Conservation (phyloP, 2,797 vertebrate genomes). For the Gallirallus australis region DNA sequence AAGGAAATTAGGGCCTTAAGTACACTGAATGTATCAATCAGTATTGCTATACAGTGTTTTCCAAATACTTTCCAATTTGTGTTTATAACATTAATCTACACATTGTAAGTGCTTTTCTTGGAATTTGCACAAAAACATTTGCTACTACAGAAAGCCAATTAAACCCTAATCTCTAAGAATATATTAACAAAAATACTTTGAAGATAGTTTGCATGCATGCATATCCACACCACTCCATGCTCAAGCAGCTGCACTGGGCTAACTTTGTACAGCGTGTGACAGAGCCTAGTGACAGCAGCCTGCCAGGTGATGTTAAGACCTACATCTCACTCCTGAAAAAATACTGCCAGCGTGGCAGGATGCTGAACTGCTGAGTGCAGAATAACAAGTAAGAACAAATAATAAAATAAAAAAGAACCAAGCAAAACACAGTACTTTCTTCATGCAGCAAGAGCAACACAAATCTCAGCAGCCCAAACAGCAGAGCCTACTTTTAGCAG, state of each 20-base stretch:
- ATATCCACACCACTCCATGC: not conserved
- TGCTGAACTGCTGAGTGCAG: not conserved
- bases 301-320: not conserved
- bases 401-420: not conserved
- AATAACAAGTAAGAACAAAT: not conserved
- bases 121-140: not conserved
- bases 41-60: not conserved
- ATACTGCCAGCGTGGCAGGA: accelerated
- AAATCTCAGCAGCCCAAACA: not conserved
- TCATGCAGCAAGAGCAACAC: not conserved
- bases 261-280: not conserved
- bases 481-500: not conserved
- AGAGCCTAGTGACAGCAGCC: not conserved
- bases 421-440: not conserved
- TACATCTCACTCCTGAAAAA: not conserved
- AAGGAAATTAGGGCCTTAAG: not conserved
- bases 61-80: not conserved
- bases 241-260: not conserved
- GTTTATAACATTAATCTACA: not conserved
- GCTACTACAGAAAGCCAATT: not conserved
- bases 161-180: not conserved
- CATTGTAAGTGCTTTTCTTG: not conserved
- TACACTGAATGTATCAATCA: not conserved
- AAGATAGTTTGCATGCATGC: not conserved
- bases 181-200: not conserved